Evolutionary conservation across 1,140 invertebrate species (phyloP).

Genomic region (Drosophila watanabei): DNA sequence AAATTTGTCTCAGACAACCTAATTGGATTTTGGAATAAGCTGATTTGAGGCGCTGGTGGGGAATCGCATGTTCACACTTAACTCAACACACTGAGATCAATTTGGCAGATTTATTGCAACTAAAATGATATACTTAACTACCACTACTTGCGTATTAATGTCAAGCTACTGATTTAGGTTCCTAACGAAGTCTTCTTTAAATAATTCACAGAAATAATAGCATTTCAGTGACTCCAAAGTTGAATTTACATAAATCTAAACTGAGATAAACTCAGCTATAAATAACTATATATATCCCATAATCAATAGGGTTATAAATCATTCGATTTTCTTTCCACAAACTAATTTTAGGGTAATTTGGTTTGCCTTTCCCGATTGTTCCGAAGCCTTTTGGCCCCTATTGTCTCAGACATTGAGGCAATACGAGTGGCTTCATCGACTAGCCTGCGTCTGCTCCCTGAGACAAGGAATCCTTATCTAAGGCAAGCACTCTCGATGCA

Average conservation of each 20-base stretch:
- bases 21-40: conserved; percentile 26
- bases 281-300: neutral
- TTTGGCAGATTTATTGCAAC: neutral
- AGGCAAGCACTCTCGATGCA: conserved; percentile 24
- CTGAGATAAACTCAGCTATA: neutral
- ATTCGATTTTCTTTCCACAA: neutral
- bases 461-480: conserved; percentile 7
- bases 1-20: conserved; percentile 17
- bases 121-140: neutral
- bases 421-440: conserved; percentile 30
- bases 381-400: conserved; percentile 11
- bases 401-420: conserved; percentile 8
- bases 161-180: neutral
- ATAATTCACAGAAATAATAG: neutral
- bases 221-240: neutral
- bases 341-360: conserved; percentile 29
- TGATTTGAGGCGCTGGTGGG: neutral
- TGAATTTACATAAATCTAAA: neutral
- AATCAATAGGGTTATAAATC: conserved; percentile 1
- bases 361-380: neutral
- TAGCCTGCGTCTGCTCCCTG: conserved; percentile 3
- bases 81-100: too few relatives aligned
- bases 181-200: neutral
- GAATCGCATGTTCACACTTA: neutral
- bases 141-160: too few relatives aligned